These are phyloP conservation scores for Tridacna gigas DNA, from an alignment of 2,888 invertebrate genomes.

Conservation along the genomic window DNA sequence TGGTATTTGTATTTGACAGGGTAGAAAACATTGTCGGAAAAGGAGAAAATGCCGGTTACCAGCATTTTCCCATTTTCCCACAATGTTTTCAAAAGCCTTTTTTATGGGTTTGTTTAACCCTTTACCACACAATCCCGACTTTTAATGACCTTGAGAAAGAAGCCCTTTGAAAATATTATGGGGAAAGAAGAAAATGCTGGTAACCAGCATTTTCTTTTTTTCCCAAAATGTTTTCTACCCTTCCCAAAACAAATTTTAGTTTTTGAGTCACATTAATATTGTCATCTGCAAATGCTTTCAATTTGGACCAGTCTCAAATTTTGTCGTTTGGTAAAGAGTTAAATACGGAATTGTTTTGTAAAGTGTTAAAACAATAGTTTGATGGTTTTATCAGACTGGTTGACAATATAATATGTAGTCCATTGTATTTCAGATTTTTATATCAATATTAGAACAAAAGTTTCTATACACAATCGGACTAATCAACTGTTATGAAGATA, in stretches of 20 bases:
- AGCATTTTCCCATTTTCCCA: too few relatives aligned
- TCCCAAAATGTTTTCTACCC: not conserved
- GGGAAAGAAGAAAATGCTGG: not conserved
- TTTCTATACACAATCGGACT: not conserved
- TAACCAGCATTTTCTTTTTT: not conserved
- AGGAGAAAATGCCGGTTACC: too few relatives aligned
- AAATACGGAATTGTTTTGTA: too few relatives aligned
- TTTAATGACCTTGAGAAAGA: not conserved
- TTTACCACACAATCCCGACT: not conserved
- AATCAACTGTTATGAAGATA: conserved; percentile 19
- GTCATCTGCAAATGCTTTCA: too few relatives aligned
- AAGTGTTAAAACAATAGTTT: too few relatives aligned
- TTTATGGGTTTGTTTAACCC: not conserved
- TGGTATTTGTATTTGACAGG: too few relatives aligned
- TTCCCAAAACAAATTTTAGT: too few relatives aligned
- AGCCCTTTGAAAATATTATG: not conserved
- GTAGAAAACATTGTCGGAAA: too few relatives aligned
- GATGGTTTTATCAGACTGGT: not conserved
- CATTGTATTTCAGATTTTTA: conserved; percentile 4
- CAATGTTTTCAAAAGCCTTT: too few relatives aligned
- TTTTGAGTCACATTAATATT: too few relatives aligned
- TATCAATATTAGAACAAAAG: not conserved
- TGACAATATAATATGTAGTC: conserved; percentile 8
- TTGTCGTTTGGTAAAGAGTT: too few relatives aligned
- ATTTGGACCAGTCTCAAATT: too few relatives aligned